These are phyloP conservation scores for Balaeniceps rex DNA, from an alignment of 2,113 vertebrate species.

Conservation along the genomic window DNA sequence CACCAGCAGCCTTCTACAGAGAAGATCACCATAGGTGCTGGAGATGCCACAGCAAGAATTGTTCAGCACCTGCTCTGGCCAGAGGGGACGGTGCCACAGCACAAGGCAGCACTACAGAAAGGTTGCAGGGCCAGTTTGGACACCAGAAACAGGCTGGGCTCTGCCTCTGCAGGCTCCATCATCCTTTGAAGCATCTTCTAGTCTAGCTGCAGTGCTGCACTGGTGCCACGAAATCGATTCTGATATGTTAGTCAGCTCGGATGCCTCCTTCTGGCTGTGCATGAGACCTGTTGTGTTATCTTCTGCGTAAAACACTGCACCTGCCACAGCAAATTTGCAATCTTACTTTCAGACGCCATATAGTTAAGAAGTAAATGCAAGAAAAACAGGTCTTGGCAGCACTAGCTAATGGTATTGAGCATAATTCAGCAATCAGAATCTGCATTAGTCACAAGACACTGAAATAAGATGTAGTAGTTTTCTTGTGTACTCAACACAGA, in stretches of 20 bases:
- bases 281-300: background rate
- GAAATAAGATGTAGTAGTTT: background rate
- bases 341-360: background rate
- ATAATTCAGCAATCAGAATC: background rate
- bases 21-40: background rate
- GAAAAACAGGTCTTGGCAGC: background rate
- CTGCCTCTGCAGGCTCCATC: background rate
- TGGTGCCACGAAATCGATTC: too few relatives aligned
- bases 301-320: background rate
- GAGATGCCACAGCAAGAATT: background rate
- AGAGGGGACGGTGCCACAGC: background rate
- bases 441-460: background rate
- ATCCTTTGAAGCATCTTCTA: background rate
- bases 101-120: fast-evolving
- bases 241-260: fast-evolving
- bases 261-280: background rate
- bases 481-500: background rate
- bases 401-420: background rate
- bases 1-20: fast-evolving
- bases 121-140: background rate
- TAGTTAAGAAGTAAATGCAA: background rate
- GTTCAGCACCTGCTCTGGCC: background rate
- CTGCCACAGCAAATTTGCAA: background rate
- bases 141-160: background rate
- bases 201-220: background rate